A percentile compares a stretch with the other conserved stretches of the same genome.
phyloP scores from a whole-genome alignment of 2,888 invertebrate genomes.

The Hirtodrosophila trivittata region DNA sequence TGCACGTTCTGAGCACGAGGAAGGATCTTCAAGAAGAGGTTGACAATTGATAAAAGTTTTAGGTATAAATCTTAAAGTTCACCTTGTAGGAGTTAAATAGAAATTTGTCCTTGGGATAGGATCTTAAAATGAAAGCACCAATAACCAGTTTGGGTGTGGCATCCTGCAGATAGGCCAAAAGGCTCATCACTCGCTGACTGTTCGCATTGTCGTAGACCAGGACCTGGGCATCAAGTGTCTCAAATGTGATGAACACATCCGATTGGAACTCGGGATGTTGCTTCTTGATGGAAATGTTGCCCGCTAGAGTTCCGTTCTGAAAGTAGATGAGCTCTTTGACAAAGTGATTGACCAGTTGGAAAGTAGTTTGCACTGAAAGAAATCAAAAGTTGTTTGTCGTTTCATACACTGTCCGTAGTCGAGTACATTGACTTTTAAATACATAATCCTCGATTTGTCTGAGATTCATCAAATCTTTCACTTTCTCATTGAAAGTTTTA shows the following conservation, averaged over 20 bases:
- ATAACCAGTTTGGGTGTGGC: slow-evolving; percentile 88
- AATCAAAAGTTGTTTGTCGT: background rate
- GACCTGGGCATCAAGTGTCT: slow-evolving; percentile 75
- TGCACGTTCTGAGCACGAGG: slow-evolving; percentile 90
- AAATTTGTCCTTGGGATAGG: slow-evolving; percentile 84
- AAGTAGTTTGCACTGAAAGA: background rate
- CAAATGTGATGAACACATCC: slow-evolving; percentile 87
- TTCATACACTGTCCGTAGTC: too few relatives aligned
- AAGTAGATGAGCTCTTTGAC: slow-evolving; percentile 31
- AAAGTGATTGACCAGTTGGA: too few relatives aligned
- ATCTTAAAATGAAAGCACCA: slow-evolving; percentile 86
- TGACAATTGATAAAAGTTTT: background rate
- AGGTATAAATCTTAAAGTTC: slow-evolving; percentile 15
- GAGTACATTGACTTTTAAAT: too few relatives aligned
- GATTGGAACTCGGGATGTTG: slow-evolving; percentile 88
- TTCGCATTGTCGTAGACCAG: slow-evolving; percentile 63
- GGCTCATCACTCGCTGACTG: slow-evolving; percentile 84
- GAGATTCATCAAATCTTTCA: too few relatives aligned
- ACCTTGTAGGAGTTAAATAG: slow-evolving; percentile 89
- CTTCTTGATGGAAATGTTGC: slow-evolving; percentile 89
- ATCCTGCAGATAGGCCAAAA: slow-evolving; percentile 86
- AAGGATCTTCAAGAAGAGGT: slow-evolving; percentile 85
- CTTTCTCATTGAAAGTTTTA: background rate
- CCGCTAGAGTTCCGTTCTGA: slow-evolving; percentile 88
- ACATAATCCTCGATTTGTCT: too few relatives aligned